Evolutionary conservation across 1,140 invertebrate species (phyloP), one percentile per base, ranked within the genome.

Genomic region (Drosophila repleta): DNA sequence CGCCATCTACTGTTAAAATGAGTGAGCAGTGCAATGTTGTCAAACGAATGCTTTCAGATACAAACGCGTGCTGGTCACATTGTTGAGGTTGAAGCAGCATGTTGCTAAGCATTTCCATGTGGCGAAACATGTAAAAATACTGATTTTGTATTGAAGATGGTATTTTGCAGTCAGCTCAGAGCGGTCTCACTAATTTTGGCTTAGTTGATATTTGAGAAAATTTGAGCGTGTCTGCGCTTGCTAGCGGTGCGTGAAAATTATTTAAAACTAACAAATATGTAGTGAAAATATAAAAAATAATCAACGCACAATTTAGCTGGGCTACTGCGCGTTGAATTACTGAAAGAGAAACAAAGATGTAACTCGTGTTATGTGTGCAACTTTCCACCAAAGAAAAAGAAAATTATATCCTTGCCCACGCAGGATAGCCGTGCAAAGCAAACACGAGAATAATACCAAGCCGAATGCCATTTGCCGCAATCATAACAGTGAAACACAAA

Each of bases 391-490:
- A 60, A 62, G 41, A 43, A 18, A 73, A 71, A 43, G 57, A 61
- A 64, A 71, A 48, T 67, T 32, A 75, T 78, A 88, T 85, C 82
- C 82, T 85, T 68, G 82, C 70, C 74, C 63, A 78, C 78, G 70
- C 82, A 85, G 70, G 82, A 85, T 75, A 74, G 74, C 63, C 62
- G 82, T 82, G 52, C 61, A 61, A 85, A 87, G 82, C 64, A 73
- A 57, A 82, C 56, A 79, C 56, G 71, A 69, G 67, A 64, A 72
- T 66, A 78, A 53, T 21, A 11, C 48, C 6, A 67, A 72, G 49
- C 37, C 15, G 29, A 58, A 29, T 29, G 48, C 13, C 39, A 67
- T 48, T 46, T 63, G 51, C 20, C 51, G 61, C 62, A 49, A 52
- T 53, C 61, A 66, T 45, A 66, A 68, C 45, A 67, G 75, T 81